phyloP scores from a whole-genome alignment of 2,888 invertebrate genomes.

The Adineta ricciae region DNA sequence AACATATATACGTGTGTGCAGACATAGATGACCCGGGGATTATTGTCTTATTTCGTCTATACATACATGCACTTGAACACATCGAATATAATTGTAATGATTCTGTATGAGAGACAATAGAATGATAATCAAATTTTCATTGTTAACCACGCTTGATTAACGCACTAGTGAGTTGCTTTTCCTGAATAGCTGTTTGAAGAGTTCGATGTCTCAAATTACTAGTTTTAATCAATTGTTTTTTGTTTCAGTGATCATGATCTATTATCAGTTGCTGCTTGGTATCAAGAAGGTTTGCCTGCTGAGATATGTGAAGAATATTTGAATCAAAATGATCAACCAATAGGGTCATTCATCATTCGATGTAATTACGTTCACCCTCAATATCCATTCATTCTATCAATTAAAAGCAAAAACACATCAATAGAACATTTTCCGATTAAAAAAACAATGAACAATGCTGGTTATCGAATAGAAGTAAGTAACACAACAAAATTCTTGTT shows the following conservation, averaged over 20 bases:
- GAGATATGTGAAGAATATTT: constrained; percentile 2
- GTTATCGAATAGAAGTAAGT: background rate
- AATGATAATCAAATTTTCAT: background rate
- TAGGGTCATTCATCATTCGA: background rate
- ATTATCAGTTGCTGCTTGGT: background rate
- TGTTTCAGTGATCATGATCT: background rate
- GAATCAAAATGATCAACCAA: background rate
- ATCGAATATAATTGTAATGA: background rate
- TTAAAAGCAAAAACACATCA: background rate
- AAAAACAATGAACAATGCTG: background rate
- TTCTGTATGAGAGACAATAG: background rate
- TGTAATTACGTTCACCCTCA: background rate
- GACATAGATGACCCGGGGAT: background rate
- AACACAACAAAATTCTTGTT: background rate
- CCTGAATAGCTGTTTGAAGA: background rate
- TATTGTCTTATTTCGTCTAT: background rate
- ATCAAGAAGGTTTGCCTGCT: background rate
- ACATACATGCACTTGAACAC: background rate
- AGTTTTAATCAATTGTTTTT: background rate
- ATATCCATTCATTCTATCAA: background rate
- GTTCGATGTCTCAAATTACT: background rate
- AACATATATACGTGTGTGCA: background rate
- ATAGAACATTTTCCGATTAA: background rate
- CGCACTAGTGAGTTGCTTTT: background rate
- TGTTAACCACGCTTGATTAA: background rate